A percentile compares a stretch with the other conserved stretches of the same genome.
Evolutionary conservation across 2,113 vertebrate species (phyloP).

Genomic region (Ia io): DNA sequence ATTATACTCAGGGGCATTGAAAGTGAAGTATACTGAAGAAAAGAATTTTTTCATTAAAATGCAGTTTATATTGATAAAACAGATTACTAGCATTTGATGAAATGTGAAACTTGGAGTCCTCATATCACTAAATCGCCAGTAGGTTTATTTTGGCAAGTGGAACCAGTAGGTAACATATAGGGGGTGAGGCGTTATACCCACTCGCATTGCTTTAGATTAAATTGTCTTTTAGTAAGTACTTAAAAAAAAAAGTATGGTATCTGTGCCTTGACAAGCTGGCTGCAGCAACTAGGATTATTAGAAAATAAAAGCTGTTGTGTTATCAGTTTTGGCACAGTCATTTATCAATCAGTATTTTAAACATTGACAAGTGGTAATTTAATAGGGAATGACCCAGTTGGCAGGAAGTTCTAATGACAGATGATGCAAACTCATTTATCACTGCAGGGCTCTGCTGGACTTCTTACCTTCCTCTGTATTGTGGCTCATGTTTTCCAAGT

Average conservation of each 20-base stretch:
- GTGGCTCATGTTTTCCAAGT: constrained; percentile 87
- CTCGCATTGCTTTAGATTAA: constrained; percentile 82
- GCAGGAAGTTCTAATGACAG: constrained; percentile 95
- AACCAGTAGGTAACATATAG: constrained; percentile 79
- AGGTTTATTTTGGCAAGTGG: constrained; percentile 86
- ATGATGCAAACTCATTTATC: constrained; percentile 99
- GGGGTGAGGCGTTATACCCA: constrained; percentile 79
- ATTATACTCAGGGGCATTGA: constrained; percentile 85
- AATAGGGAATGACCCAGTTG: constrained; percentile 96
- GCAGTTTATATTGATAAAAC: constrained; percentile 89
- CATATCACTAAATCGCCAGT: constrained; percentile 83
- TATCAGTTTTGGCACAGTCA: constrained; percentile 92
- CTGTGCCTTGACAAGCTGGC: constrained; percentile 83
- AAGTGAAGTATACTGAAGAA: constrained; percentile 87
- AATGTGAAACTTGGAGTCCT: constrained; percentile 87
- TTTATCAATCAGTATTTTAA: constrained; percentile 98
- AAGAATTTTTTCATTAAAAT: constrained; percentile 90
- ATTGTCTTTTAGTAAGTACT: constrained; percentile 80
- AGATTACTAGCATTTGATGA: constrained; percentile 89
- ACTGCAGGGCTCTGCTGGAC: constrained; percentile 83
- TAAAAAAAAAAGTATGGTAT: constrained; percentile 63
- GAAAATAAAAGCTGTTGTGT: constrained; percentile 89
- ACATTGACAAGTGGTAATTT: constrained; percentile 99
- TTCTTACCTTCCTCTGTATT: constrained; percentile 87
- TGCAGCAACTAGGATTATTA: constrained; percentile 84